Evolutionary conservation across 2,888 invertebrate species (phyloP).

Genomic region (Pseudolycoriella hygida): DNA sequence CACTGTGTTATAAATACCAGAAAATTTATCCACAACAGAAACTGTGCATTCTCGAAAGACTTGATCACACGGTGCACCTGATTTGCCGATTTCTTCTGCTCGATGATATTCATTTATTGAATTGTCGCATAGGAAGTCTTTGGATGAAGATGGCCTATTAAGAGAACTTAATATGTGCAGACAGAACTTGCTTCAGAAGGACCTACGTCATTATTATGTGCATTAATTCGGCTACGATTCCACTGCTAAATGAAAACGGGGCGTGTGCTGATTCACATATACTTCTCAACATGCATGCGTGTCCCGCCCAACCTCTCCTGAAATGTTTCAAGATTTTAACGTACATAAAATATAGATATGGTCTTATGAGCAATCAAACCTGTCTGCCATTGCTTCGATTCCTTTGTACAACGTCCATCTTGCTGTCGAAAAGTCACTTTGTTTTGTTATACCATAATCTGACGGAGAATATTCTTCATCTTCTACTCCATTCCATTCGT

Average conservation of each 20-base stretch:
- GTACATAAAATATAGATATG: no score
- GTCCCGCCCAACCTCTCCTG: slow-evolving; percentile 45
- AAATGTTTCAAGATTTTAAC: slow-evolving; percentile 13
- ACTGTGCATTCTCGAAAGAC: slow-evolving; percentile 20
- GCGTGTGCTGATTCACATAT: slow-evolving; percentile 60
- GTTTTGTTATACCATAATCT: neutral
- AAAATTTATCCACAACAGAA: slow-evolving; percentile 21
- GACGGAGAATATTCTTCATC: neutral
- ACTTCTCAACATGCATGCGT: slow-evolving; percentile 51
- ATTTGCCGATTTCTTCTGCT: slow-evolving; percentile 48
- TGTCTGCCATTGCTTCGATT: slow-evolving; percentile 38
- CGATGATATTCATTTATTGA: slow-evolving; percentile 55
- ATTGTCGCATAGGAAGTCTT: slow-evolving; percentile 42
- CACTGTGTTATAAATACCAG: slow-evolving; percentile 9
- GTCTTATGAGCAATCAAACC: slow-evolving; percentile 23
- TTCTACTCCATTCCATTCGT: slow-evolving; percentile 1
- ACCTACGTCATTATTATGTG: slow-evolving; percentile 41
- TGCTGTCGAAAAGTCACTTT: slow-evolving; percentile 23
- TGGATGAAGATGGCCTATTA: slow-evolving; percentile 50
- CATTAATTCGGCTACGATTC: slow-evolving; percentile 54
- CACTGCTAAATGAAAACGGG: slow-evolving; percentile 47
- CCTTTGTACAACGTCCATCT: slow-evolving; percentile 50
- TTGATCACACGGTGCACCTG: slow-evolving; percentile 20
- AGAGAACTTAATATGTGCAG: slow-evolving; percentile 3
- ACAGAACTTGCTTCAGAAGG: no score